These are phyloP conservation scores for Sitobion miscanthi DNA, from an alignment of 1,140 invertebrate species.

Conservation along the genomic window DNA sequence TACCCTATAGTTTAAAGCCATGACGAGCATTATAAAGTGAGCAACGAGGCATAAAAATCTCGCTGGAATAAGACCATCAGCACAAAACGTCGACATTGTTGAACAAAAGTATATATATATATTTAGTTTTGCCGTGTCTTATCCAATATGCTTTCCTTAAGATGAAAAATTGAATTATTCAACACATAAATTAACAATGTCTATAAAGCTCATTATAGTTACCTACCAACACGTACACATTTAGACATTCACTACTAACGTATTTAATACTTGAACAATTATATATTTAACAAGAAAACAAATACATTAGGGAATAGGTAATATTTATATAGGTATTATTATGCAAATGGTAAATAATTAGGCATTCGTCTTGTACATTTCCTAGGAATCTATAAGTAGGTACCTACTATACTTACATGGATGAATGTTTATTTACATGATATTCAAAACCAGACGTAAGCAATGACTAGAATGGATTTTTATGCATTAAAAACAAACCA, in stretches of 20 bases:
- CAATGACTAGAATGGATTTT: background rate
- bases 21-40: slow-evolving; percentile 57
- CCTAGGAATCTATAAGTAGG: background rate
- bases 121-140: background rate
- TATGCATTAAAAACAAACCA: no score
- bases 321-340: background rate
- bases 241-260: background rate
- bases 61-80: slow-evolving; percentile 55
- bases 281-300: background rate
- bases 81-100: slow-evolving; percentile 49
- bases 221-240: background rate
- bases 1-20: slow-evolving; percentile 57
- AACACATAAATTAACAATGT: background rate
- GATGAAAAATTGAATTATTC: background rate
- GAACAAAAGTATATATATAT: background rate
- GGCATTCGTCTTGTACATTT: background rate
- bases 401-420: background rate
- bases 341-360: background rate
- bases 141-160: background rate
- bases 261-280: background rate
- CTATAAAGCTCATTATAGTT: background rate
- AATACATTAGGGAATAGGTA: background rate
- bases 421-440: background rate
- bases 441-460: background rate
- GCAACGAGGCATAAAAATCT: slow-evolving; percentile 54